Evolutionary conservation across 2,797 vertebrate genomes (phyloP).

Genomic region (Hapalemur alaotrensis): DNA sequence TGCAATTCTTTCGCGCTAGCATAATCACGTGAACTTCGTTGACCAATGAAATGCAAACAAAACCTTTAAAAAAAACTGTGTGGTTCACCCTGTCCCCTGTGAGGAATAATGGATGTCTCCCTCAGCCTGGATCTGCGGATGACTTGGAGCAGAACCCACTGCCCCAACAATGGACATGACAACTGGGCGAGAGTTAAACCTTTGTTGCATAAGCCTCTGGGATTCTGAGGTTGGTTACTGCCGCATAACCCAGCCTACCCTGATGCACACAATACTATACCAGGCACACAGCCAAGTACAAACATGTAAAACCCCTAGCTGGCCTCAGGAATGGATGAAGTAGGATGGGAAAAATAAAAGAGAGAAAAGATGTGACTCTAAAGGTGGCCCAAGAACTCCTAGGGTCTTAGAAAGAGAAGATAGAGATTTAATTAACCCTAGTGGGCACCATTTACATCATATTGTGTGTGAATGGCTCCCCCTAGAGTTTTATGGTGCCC

Average conservation of each 20-base stretch:
- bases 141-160: neutral
- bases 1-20: neutral
- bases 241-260: neutral
- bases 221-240: neutral
- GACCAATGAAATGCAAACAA: neutral
- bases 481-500: constrained; percentile 59
- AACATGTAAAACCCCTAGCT: neutral
- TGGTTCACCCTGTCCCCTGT: neutral
- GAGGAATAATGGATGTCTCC: neutral
- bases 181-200: neutral
- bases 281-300: neutral
- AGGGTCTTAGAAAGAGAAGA: neutral
- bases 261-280: neutral
- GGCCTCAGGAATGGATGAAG: neutral
- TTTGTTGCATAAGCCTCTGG: neutral
- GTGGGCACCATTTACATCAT: neutral
- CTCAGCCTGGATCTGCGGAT: neutral
- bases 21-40: neutral
- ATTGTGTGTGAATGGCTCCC: constrained; percentile 54
- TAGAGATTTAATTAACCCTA: neutral
- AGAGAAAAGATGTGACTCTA: neutral
- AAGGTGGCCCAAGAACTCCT: constrained; percentile 18
- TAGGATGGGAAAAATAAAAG: neutral
- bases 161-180: neutral
- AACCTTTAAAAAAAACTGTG: neutral